Evolutionary conservation across 2,113 vertebrate genomes (phyloP), one percentile per base, ranked within the genome.

Genomic region (Hiodon tergisus): DNA sequence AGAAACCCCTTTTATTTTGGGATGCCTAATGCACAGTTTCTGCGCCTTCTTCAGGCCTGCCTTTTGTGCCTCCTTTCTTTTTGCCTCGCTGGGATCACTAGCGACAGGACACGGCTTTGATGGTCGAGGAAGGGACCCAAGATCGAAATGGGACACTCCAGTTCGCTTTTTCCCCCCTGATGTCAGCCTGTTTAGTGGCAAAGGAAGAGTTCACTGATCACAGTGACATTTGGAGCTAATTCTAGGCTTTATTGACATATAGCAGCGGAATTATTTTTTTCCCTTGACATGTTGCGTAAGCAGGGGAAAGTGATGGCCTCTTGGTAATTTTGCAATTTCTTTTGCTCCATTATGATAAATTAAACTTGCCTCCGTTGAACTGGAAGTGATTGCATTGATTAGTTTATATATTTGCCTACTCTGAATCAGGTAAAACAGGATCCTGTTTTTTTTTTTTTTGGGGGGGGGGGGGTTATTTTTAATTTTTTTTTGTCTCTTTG

Each of bases 351-450:
- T 82, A 79, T 84, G 86, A 87, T 84, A 87, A 87, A 82, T 83
- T 83, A 88, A 87, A 85, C 87, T 88, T 87, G 75, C 75, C 76
- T 83, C 71, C 81, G 80, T 81, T 85, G 86, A 86, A 85, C 85
- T 78, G 72, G 76, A 74, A 76, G 81, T 85, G 77, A 86, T 85
- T 87, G 57, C 31, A 17, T 59, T 58, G 54, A 5, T 71, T 9
- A 48, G 52, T 60, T 74, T 81, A 63, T 76, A 10, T 51, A 6
- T 58, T 66, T 78, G 72, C 78, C 81, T 80, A 76, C 74, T 78
- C 68, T 71, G 75, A 79, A 71, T 80, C 71, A 65, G 78, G 74
- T 72, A 81, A 73, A 85, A 81, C 78, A 62, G 76, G 61, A 81
- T 52, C 80, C 31, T 87, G 73, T 17, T 31, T 31, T 31, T 31